Percentiles rank a stretch among this genome's conserved stretches.
phyloP scores from a whole-genome alignment of 1,140 invertebrate species.

The Lordiphosa clarofinis region DNA sequence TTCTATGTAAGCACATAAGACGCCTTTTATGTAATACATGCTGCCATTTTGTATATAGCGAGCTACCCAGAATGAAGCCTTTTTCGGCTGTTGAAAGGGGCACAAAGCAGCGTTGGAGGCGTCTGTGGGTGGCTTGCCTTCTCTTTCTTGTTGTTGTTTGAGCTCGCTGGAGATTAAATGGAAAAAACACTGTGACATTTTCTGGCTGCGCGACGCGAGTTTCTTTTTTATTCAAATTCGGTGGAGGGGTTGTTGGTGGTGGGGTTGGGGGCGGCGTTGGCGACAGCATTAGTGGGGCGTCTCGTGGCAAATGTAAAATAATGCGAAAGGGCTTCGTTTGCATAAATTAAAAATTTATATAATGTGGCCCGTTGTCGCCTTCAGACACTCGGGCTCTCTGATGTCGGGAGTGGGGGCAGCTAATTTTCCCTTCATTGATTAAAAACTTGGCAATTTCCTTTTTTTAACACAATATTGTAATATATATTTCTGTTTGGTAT shows the following conservation, averaged over 20 bases:
- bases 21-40: conserved; percentile 66
- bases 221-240: conserved; percentile 46
- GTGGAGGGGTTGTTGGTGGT: conserved; percentile 26
- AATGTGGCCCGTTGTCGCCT: conserved; percentile 59
- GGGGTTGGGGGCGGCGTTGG: conserved; percentile 24
- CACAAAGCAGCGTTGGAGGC: conserved; percentile 63
- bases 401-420: conserved; percentile 3
- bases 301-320: conserved; percentile 77
- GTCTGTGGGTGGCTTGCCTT: conserved; percentile 22
- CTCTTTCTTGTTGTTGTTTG: conserved; percentile 58
- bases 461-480: conserved; percentile 70
- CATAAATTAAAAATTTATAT: conserved; percentile 79
- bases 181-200: conserved; percentile 76
- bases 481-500: conserved; percentile 43
- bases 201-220: conserved; percentile 61
- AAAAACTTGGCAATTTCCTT: conserved; percentile 16
- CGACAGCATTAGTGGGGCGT: conserved; percentile 72
- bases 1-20: conserved; percentile 67
- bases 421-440: conserved; percentile 52
- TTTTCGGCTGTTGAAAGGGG: conserved; percentile 69
- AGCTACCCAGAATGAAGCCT: conserved; percentile 59
- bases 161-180: conserved; percentile 73
- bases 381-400: background rate
- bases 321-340: conserved; percentile 79
- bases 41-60: conserved; percentile 60